phyloP scores from a whole-genome alignment of 2,888 invertebrate species.

The Drosophila histrio region DNA sequence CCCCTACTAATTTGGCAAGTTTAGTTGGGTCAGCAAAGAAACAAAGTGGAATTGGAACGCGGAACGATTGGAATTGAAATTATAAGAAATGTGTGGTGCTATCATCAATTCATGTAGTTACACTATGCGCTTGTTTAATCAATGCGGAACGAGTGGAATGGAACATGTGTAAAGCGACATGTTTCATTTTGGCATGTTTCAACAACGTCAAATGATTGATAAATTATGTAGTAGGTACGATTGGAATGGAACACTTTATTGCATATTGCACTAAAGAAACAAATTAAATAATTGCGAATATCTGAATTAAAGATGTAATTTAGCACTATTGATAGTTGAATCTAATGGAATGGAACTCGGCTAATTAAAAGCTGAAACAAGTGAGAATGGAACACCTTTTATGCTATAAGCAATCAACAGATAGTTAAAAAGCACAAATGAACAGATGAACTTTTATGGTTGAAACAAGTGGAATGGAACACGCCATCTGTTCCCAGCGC shows the following conservation, averaged over 20 bases:
- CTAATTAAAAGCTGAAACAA: background rate
- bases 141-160: background rate
- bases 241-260: background rate
- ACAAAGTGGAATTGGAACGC: conserved; percentile 10
- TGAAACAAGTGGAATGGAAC: conserved; percentile 2
- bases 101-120: background rate
- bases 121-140: background rate
- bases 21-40: background rate
- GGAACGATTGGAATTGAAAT: background rate
- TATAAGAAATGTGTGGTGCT: background rate
- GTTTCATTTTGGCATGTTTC: no score
- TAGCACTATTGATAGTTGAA: no score
- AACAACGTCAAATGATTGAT: no score
- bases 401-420: no score
- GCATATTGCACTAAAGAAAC: no score
- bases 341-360: background rate
- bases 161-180: no score
- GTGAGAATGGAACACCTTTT: conserved; percentile 7
- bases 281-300: no score
- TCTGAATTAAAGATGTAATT: no score
- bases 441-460: background rate
- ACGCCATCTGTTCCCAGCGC: background rate
- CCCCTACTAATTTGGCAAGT: background rate
- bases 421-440: no score
- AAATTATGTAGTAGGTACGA: no score